These are phyloP conservation scores for Leucosticte australis DNA, from an alignment of 2,113 vertebrate species.

Conservation along the genomic window DNA sequence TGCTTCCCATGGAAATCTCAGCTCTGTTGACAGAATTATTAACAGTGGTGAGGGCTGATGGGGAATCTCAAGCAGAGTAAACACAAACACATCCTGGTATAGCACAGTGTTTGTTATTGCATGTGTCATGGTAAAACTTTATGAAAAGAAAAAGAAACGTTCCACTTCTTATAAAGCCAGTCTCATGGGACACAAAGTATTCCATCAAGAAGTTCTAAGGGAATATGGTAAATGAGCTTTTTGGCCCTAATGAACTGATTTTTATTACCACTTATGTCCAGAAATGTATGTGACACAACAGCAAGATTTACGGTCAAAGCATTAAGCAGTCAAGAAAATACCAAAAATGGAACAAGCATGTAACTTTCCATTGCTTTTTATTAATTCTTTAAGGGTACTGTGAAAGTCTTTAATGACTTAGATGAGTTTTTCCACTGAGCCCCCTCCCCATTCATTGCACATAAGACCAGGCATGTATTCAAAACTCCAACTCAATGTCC, in stretches of 20 bases:
- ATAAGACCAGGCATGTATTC: neutral
- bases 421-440: neutral
- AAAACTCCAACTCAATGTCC: neutral
- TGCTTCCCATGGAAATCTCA: constrained; percentile 61
- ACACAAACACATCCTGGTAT: constrained; percentile 41
- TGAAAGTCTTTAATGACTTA: neutral
- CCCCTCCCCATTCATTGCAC: neutral
- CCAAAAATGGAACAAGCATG: neutral
- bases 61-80: constrained; percentile 46
- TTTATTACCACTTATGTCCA: neutral
- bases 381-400: neutral
- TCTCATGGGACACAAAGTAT: neutral
- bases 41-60: constrained; percentile 27
- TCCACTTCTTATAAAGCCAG: constrained; percentile 2
- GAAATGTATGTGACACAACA: neutral
- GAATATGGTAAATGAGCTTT: neutral
- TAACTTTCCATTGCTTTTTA: neutral
- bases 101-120: constrained; percentile 25
- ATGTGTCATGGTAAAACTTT: constrained; percentile 31
- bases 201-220: neutral
- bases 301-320: neutral
- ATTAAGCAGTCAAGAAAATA: neutral
- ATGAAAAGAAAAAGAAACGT: constrained; percentile 26
- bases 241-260: neutral
- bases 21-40: constrained; percentile 56